Evolutionary conservation across 2,888 invertebrate genomes (phyloP).

Genomic region (Lordiphosa fenestrarum): DNA sequence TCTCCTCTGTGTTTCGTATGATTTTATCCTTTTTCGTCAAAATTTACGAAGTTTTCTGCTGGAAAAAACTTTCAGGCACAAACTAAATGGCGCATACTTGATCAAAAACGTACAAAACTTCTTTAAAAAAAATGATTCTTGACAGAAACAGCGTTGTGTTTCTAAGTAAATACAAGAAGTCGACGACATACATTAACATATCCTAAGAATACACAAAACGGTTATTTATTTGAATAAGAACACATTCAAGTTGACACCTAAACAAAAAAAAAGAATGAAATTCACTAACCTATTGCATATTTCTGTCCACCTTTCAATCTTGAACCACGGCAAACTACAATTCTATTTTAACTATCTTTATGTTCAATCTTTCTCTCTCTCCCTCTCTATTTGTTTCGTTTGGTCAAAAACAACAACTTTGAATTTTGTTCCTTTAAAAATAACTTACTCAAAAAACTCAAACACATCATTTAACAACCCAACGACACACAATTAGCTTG

Average conservation of each 20-base stretch:
- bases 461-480: slow-evolving; percentile 22
- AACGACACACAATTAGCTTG: slow-evolving; percentile 57
- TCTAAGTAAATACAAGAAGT: no score
- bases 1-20: no score
- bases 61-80: no score
- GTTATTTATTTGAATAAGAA: no score
- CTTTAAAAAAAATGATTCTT: no score
- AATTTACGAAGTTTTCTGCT: no score
- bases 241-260: background rate
- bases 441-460: slow-evolving; percentile 19
- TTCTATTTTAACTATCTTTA: slow-evolving; percentile 46
- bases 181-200: no score
- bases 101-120: no score
- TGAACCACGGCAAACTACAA: slow-evolving; percentile 19
- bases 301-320: slow-evolving; percentile 18
- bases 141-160: no score
- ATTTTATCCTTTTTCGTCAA: no score
- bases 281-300: background rate
- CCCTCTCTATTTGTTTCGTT: slow-evolving; percentile 32
- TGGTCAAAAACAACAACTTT: slow-evolving; percentile 27
- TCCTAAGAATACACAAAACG: no score
- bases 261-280: background rate
- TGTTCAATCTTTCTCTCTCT: slow-evolving; percentile 42
- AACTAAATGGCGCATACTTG: no score
- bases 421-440: slow-evolving; percentile 19